phyloP scores from a whole-genome alignment of 2,113 vertebrate genomes.

The Microcebus ravelobensis region DNA sequence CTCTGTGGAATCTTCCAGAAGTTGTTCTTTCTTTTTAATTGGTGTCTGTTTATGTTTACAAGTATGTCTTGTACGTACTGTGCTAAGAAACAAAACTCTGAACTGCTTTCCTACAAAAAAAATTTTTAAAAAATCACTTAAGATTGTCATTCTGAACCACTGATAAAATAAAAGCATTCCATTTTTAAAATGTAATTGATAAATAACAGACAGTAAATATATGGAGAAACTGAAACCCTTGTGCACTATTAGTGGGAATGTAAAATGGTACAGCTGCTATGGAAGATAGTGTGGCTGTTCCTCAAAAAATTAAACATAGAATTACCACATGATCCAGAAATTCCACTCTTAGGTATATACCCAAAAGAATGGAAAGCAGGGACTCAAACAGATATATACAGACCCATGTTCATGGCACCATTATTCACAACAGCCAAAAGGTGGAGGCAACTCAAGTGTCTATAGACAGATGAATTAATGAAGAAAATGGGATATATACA shows the following conservation, averaged over 20 bases:
- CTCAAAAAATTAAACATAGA: neutral
- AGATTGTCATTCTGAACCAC: conserved; percentile 61
- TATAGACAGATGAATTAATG: neutral
- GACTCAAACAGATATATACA: neutral
- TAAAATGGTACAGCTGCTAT: neutral
- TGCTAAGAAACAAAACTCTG: conserved; percentile 98
- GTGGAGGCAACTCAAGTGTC: neutral
- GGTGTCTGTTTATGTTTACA: conserved; percentile 99
- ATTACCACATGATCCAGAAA: neutral
- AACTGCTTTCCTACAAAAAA: conserved; percentile 95
- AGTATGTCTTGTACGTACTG: conserved; percentile 97
- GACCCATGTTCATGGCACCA: neutral
- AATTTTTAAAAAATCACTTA: conserved; percentile 47
- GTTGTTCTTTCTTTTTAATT: conserved; percentile 98
- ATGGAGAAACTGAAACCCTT: neutral
- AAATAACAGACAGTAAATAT: neutral
- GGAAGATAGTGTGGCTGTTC: neutral
- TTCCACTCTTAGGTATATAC: neutral
- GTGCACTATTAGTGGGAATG: neutral
- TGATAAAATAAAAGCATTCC: neutral
- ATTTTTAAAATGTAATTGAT: conserved; percentile 38
- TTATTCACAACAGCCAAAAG: neutral
- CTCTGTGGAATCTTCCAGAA: conserved; percentile 97
- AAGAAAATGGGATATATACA: neutral
- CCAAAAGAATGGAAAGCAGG: neutral